Evolutionary conservation across 2,797 vertebrate genomes (phyloP).

Genomic region (Acanthiza pusilla): DNA sequence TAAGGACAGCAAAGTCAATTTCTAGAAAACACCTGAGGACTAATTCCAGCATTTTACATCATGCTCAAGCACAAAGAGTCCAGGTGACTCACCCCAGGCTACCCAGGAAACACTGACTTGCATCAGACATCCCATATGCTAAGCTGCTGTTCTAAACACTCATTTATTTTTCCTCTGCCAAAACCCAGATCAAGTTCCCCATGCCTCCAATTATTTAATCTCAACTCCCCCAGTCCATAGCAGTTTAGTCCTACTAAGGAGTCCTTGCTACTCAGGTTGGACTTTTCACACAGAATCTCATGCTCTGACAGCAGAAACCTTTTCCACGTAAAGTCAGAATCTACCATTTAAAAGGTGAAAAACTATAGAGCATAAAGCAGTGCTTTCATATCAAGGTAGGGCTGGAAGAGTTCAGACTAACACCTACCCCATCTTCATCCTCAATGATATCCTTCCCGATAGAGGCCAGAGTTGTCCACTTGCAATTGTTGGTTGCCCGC

Average conservation of each 20-base stretch:
- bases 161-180: background rate
- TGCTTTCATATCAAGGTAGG: background rate
- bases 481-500: slow-evolving; percentile 93
- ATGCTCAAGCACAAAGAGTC: background rate
- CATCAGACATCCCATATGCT: background rate
- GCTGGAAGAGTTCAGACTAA: background rate
- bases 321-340: background rate
- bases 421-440: slow-evolving; percentile 92
- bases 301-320: background rate
- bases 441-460: slow-evolving; percentile 96
- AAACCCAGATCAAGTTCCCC: background rate
- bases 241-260: background rate
- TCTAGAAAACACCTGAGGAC: background rate
- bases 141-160: background rate
- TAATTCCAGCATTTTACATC: background rate
- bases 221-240: background rate
- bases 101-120: background rate
- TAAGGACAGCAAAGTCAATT: background rate
- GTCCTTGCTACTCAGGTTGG: background rate
- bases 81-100: background rate
- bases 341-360: background rate
- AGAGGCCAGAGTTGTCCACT: slow-evolving; percentile 95
- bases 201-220: background rate
- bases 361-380: background rate
- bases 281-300: background rate